Base-by-base conservation (phyloP, 2,113 vertebrate species). In the Ellobius talpinus region DNA sequence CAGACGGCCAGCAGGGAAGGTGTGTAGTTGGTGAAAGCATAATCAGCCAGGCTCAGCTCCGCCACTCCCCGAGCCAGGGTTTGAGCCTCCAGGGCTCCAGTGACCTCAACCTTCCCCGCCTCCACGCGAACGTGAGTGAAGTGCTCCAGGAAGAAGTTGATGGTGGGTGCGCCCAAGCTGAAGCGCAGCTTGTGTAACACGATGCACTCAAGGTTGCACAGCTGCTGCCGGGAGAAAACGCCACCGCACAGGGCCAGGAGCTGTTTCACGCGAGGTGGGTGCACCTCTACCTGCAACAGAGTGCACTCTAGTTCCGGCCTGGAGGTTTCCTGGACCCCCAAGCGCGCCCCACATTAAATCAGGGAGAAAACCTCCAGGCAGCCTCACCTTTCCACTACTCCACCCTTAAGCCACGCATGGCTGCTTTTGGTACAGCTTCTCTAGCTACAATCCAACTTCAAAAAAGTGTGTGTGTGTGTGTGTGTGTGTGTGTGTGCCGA, bases 151-250 rank as follows among this genome's bases (percentile, higher is more conserved):
- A 99, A 99, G 98, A 99, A 99, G 97, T 98, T 99, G 93, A 99
- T 86, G 5, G 99, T 99, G 45, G 99, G 99, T 0, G 99, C 99
- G 26, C 98, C 97, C n/a, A 99, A 94, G 42, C 98, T 97, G 98
- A 99, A 99, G 76, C 98, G 96, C 45, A 99, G 99, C 68, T 99
- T 99, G 74, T 99, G 97, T 23, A 99, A 98, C 90, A 99, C 98
- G 82, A 99, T 98, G 96, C 99, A 99, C 97, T 99, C 99, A 29
- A 99, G 98, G 94, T 99, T 99, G 96, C 99, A 99, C 97, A 99
- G 99, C 98, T 99, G 99, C 94, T 99, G 99, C 39, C 97, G 98
- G 16, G 98, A 99, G 98, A 99, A 99, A 74, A 98, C 98, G 2
- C 98, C 98, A 5, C 99, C 99, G 98, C 99, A 99, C 93, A 99